Conservation (phyloP, 1,140 invertebrate species). For the Musca vetustissima region DNA sequence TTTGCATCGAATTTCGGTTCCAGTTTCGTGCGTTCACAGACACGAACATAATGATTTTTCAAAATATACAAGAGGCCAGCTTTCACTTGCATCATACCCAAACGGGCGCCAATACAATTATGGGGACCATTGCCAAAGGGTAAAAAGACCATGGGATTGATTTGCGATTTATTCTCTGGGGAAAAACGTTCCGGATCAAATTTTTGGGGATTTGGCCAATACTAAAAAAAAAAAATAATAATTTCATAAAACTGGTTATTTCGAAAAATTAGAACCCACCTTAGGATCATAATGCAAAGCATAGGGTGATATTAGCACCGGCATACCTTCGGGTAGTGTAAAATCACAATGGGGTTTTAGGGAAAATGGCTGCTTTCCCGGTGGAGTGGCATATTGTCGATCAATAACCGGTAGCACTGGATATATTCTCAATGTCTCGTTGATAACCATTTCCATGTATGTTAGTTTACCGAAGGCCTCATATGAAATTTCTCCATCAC, state of each 20-base stretch:
- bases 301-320: conserved; percentile 41
- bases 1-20: conserved; percentile 41
- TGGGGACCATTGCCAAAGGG: conserved; percentile 79
- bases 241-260: conserved; percentile 41
- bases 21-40: conserved; percentile 32
- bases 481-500: conserved; percentile 61
- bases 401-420: conserved; percentile 45
- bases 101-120: conserved; percentile 70
- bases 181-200: conserved; percentile 69
- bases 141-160: conserved; percentile 61
- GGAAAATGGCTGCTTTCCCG: conserved; percentile 32
- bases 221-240: conserved; percentile 58
- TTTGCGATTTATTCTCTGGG: conserved; percentile 55
- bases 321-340: conserved; percentile 37
- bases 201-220: conserved; percentile 66
- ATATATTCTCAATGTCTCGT: conserved; percentile 54
- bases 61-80: conserved; percentile 44
- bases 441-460: conserved; percentile 63
- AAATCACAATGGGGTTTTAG: conserved; percentile 42
- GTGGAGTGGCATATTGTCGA: conserved; percentile 34
- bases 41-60: conserved; percentile 39
- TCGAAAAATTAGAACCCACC: conserved; percentile 26
- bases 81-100: conserved; percentile 45
- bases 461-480: conserved; percentile 64
- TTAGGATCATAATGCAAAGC: conserved; percentile 47